These are phyloP conservation scores for Caenorhabditis becei DNA, from an alignment of 2,888 invertebrate species.

Conservation along the genomic window DNA sequence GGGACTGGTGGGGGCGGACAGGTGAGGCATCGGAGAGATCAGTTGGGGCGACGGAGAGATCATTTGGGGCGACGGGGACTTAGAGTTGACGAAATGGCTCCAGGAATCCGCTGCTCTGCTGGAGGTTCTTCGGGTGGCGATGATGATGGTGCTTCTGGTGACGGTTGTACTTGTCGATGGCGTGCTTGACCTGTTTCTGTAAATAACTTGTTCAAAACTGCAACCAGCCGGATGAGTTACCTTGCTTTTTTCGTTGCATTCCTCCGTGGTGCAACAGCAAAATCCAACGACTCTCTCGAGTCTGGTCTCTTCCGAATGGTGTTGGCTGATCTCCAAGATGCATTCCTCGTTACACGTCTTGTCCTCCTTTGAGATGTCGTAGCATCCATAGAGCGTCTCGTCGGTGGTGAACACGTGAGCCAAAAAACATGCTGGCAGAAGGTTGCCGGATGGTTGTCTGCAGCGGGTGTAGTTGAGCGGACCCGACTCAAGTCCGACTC, in stretches of 20 bases:
- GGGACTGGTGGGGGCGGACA: no score
- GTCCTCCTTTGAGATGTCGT: background rate
- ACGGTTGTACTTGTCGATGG: background rate
- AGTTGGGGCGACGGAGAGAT: background rate
- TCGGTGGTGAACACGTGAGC: constrained; percentile 4
- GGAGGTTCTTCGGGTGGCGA: background rate
- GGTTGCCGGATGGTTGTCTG: background rate
- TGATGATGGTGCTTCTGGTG: background rate
- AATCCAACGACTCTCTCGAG: background rate
- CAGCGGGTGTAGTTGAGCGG: constrained; percentile 16
- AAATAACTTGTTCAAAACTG: background rate
- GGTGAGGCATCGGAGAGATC: no score
- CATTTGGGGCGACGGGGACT: background rate
- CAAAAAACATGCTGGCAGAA: constrained; percentile 10
- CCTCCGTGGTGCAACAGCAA: constrained; percentile 4
- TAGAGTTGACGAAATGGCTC: background rate
- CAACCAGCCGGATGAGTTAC: background rate
- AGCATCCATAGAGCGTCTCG: constrained; percentile 28
- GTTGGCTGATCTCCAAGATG: background rate
- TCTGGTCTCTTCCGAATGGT: background rate
- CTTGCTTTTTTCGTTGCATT: background rate
- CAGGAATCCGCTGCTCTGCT: background rate
- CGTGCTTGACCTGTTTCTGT: background rate
- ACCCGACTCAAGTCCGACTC: no score
- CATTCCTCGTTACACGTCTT: constrained; percentile 8